Evolutionary conservation across 2,888 invertebrate species (phyloP), one percentile per base, ranked within the genome.

Genomic region (Julus scandinavius): DNA sequence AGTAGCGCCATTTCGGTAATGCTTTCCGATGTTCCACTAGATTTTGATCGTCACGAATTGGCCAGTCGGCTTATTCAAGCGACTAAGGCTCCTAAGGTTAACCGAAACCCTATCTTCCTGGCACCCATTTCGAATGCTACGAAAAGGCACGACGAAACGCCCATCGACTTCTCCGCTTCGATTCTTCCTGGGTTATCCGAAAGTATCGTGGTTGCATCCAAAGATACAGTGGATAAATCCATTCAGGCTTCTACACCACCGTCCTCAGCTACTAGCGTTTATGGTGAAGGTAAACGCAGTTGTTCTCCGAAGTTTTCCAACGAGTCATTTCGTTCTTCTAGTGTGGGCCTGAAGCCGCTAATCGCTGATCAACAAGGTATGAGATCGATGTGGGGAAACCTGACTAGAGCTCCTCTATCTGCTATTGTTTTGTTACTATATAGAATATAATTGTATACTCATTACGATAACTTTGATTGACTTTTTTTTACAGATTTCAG

Each of bases 1-100:
- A 85, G 29, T 29, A 85, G 85, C 29, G 85, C 85, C 85, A 85
- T 85, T 7, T 85, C 85, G 6, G 20, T 85, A 45, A 0, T 85
- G 20, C 17, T 85, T 11, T 49, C 49, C 17, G 85, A 85, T 45
- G 85, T 50, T n/a, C 20, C 85, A 13, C 7, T 45, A 1, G 15
- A 85, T 17, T 0, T 11, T 2, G 13, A 50, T 29, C 15, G 11
- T 9, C 9, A 17, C 17, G 85, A 85, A 45, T 45, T 85, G 45
- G 45, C n/a, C 45, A 85, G 45, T 11, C n/a, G 45, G 45, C 11
- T 85, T 3, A 20, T 85, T 0, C n/a, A 85, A 85, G 85, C 45
- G 4, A n/a, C n/a, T n/a, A 49, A 20, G 5, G n/a, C 2, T 9
- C 2, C 13, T 45, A 85, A 85, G 11, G 29, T 15, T 20, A 45